Evolutionary conservation across 2,797 vertebrate species (phyloP).

Genomic region (Oryzias sinensis): DNA sequence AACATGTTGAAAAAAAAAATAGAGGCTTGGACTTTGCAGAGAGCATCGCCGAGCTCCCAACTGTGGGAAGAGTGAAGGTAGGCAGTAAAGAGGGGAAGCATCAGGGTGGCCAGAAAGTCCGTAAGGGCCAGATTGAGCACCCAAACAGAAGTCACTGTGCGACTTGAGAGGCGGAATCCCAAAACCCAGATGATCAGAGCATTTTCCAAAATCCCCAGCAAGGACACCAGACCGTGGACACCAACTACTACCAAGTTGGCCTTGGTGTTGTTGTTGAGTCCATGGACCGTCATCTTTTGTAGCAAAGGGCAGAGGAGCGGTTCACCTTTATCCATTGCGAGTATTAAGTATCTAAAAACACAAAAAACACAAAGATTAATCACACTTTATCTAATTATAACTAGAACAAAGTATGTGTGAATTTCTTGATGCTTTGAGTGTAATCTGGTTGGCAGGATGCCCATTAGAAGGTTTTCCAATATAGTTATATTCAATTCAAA

Average conservation of each 20-base stretch:
- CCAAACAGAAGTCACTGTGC: conserved; percentile 76
- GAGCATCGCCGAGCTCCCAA: conserved; percentile 63
- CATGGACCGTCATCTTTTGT: conserved; percentile 50
- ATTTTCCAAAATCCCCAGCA: conserved; percentile 83
- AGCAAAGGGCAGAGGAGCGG: conserved; percentile 61
- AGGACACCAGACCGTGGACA: conserved; percentile 71
- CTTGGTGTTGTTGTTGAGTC: conserved; percentile 39
- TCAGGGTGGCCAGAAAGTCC: conserved; percentile 81
- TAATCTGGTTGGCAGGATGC: too few species aligned
- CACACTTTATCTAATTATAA: too few species aligned
- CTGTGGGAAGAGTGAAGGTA: conserved; percentile 69
- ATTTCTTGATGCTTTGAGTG: neutral
- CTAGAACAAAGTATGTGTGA: neutral
- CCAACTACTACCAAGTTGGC: conserved; percentile 53
- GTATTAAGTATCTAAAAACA: conserved; percentile 32
- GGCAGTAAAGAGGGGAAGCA: conserved; percentile 75
- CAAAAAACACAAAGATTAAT: neutral
- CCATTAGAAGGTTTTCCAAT: too few species aligned
- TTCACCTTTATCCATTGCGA: conserved; percentile 17
- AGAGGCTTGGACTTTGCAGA: conserved; percentile 76
- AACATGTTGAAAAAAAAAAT: conserved; percentile 82
- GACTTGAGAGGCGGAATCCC: conserved; percentile 74
- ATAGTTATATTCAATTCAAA: too few species aligned
- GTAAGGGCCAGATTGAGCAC: conserved; percentile 84
- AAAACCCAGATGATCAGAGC: conserved; percentile 83